Conservation (phyloP, 1,140 invertebrate genomes). For the Delia radicum region DNA sequence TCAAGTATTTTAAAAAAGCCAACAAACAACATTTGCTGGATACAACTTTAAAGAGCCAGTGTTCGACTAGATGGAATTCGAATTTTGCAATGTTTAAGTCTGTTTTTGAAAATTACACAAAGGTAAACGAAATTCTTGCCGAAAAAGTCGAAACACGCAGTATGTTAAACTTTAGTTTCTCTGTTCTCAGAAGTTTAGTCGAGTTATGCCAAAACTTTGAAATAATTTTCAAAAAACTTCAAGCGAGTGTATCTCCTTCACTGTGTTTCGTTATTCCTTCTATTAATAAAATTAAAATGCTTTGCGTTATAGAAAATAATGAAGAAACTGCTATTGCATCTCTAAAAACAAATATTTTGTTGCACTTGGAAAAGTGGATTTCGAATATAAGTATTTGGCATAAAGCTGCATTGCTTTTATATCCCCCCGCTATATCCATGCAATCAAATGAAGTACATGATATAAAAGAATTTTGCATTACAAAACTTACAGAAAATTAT, state of each 20-base stretch:
- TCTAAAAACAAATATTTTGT: background rate
- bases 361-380: background rate
- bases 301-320: no score
- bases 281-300: no score
- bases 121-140: background rate
- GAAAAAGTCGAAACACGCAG: background rate
- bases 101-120: background rate
- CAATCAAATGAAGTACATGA: no score
- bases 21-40: background rate
- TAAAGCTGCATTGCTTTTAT: background rate
- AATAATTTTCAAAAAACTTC: background rate
- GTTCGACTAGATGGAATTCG: background rate
- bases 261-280: no score
- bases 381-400: background rate
- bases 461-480: background rate
- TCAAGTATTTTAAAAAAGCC: background rate
- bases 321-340: no score
- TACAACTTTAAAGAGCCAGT: background rate
- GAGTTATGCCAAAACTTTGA: background rate
- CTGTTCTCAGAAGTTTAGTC: background rate
- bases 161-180: background rate
- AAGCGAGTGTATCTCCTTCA: background rate
- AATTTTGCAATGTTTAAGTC: background rate
- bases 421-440: background rate
- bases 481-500: background rate